Percentiles rank a stretch among this genome's conserved stretches.
Evolutionary conservation across 2,113 vertebrate species (phyloP).

Genomic region (Lota lota): DNA sequence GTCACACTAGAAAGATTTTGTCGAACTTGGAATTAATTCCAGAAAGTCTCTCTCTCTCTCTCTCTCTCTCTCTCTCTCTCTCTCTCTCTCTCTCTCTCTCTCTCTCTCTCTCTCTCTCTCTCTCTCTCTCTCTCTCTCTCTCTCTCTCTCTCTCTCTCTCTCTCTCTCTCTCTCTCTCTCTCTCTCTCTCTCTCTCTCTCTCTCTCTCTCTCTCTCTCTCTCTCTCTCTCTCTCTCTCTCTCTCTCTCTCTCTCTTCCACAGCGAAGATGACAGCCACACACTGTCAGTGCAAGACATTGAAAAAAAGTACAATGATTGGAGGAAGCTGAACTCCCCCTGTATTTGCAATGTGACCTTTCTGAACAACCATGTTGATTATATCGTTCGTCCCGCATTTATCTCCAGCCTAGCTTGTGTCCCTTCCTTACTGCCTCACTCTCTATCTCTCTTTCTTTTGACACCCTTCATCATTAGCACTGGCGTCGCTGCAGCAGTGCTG

Average conservation of each 20-base stretch:
- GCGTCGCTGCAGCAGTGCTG: slow-evolving; percentile 76
- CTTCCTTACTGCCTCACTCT: too few species aligned
- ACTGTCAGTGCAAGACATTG: slow-evolving; percentile 26
- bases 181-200: too few species aligned
- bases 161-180: not conserved
- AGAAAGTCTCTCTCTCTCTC: not conserved
- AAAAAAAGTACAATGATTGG: slow-evolving; percentile 34
- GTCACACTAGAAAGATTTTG: slow-evolving; percentile 31
- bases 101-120: not conserved
- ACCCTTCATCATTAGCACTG: slow-evolving; percentile 72
- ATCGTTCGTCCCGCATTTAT: too few species aligned
- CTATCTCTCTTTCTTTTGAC: too few species aligned
- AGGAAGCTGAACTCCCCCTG: slow-evolving; percentile 33
- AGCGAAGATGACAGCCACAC: slow-evolving; percentile 14
- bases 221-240: slow-evolving; percentile 8
- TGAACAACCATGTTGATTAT: slow-evolving; percentile 8
- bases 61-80: not conserved
- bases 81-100: not conserved
- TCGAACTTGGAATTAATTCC: not conserved
- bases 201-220: slow-evolving; percentile 13
- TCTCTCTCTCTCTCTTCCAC: slow-evolving; percentile 25
- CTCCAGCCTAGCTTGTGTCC: too few species aligned
- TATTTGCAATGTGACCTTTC: slow-evolving; percentile 26
- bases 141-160: not conserved
- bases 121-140: not conserved